Evolutionary conservation across 2,888 invertebrate genomes (phyloP).

Genomic region (Seira ritae): DNA sequence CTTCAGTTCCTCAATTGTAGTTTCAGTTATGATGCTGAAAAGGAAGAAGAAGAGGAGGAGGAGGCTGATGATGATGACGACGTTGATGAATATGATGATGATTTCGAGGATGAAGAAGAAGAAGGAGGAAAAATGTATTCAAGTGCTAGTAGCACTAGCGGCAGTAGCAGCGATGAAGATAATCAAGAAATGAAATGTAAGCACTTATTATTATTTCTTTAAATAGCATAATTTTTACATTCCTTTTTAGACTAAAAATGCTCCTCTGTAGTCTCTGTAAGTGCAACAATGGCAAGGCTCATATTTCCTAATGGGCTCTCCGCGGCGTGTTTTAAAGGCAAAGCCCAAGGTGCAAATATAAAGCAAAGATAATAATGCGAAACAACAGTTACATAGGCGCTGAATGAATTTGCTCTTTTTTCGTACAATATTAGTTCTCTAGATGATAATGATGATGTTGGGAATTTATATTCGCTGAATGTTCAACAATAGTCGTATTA

Average conservation of each 20-base stretch:
- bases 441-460: conserved; percentile 27
- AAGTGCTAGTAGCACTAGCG: conserved; percentile 15
- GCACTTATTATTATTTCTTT: background rate
- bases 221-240: too few relatives aligned
- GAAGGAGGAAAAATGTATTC: too few relatives aligned
- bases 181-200: conserved; percentile 53
- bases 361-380: too few relatives aligned
- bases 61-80: conserved; percentile 46
- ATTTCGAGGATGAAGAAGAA: too few relatives aligned
- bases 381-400: too few relatives aligned
- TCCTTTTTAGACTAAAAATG: too few relatives aligned
- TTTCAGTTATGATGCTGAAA: conserved; percentile 40
- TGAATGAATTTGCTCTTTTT: background rate
- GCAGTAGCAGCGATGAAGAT: conserved; percentile 34
- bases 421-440: background rate
- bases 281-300: too few relatives aligned
- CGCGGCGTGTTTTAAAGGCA: too few relatives aligned
- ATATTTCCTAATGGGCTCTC: too few relatives aligned
- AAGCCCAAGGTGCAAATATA: too few relatives aligned
- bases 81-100: background rate
- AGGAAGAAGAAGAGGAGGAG: background rate
- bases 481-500: conserved; percentile 24
- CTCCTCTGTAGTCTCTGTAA: too few relatives aligned
- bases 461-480: background rate
- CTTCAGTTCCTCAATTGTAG: conserved; percentile 46